Conservation (phyloP, 2,888 invertebrate genomes). For the Nomada fucata region DNA sequence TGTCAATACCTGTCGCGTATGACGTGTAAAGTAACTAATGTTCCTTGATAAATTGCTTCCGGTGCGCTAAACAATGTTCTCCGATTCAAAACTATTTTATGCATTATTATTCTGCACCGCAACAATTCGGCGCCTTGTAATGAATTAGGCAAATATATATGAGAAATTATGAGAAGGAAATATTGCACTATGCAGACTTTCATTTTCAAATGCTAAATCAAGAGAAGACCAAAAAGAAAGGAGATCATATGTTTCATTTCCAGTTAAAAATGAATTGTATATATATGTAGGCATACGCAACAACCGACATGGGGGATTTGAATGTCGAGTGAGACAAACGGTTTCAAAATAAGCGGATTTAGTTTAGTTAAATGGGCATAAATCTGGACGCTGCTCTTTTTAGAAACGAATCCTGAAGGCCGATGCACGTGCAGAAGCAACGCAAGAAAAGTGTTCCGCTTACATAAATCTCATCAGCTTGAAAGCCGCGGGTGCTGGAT, state of each 20-base stretch:
- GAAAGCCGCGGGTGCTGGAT: slow-evolving; percentile 73
- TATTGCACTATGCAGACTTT: too few species aligned
- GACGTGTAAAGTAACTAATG: slow-evolving; percentile 43
- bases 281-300: background rate
- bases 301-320: slow-evolving; percentile 8
- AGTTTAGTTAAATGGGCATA: slow-evolving; percentile 40
- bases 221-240: background rate
- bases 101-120: slow-evolving; percentile 11
- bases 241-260: background rate
- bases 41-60: slow-evolving; percentile 47
- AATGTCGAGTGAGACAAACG: slow-evolving; percentile 5
- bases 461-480: slow-evolving; percentile 81
- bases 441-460: slow-evolving; percentile 60
- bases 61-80: slow-evolving; percentile 28
- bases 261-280: background rate
- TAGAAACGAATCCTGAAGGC: slow-evolving; percentile 40
- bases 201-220: background rate
- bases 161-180: background rate
- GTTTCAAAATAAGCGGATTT: slow-evolving; percentile 43
- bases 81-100: slow-evolving; percentile 7
- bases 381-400: slow-evolving; percentile 35
- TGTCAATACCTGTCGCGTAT: slow-evolving; percentile 42
- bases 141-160: background rate
- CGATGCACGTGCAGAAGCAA: slow-evolving; percentile 50
- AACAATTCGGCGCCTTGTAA: background rate